Base-by-base conservation (phyloP, 1,140 invertebrate genomes). In the Grapholita molesta region DNA sequence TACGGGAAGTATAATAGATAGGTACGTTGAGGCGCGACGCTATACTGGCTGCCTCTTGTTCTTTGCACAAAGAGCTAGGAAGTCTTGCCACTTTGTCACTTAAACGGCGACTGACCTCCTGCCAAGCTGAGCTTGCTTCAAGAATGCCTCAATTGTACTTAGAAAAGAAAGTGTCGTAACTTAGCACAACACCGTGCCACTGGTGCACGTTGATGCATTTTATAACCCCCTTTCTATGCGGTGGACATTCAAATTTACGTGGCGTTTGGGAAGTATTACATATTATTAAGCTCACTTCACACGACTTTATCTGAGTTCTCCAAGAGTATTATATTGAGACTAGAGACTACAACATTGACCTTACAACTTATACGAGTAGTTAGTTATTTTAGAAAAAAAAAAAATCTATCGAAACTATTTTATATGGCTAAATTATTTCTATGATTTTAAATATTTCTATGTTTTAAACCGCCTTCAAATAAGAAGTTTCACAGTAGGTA, bases 121-220 rank as follows among this genome's bases (percentile, higher is more conserved):
- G 55, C 55, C n/a, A 21, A 48, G 55, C 12, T 25, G 11, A 12
- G 23, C 53, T 61, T 3, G 55, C 55, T 61, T n/a, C 55, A 12
- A 61, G 55, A 61, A 61, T 61, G 28, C 55, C 55, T 61, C 55
- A 61, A 61, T 61, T 61, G 55, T 32, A 61, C 15, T 48, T 48
- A 48, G 42, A 61, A 61, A 61, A 61, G 55, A 28, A 61, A 61
- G 55, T 61, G 55, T 61, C 55, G 28, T 61, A 61, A 61, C 25
- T 61, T 28, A 61, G 55, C 28, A 25, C 25, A 12, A 25, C 55
- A 9, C 55, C 55, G 53, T 25, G 55, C 55, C n/a, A 61, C 55
- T 7, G 55, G 12, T 24, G 55, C 55, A 61, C 55, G 55, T 61
- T 61, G 25, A 61, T 61, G 55, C 55, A 61, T 61, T 61, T 61